Evolutionary conservation across 2,113 vertebrate genomes (phyloP), one percentile per base, ranked within the genome.

Genomic region (Cariama cristata): DNA sequence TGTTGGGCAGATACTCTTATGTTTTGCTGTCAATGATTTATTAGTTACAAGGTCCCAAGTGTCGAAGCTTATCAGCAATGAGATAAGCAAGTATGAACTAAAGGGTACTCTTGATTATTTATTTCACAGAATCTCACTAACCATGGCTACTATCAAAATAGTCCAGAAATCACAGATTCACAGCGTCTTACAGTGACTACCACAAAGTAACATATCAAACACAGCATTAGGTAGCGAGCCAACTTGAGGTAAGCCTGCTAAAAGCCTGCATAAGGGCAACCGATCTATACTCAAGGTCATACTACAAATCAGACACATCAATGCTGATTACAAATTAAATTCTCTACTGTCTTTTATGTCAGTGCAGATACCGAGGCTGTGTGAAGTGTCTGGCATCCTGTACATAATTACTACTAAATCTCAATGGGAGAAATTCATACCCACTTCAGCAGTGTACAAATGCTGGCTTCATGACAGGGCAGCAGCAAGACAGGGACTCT

Each of bases 1-100:
- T 84, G 84, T 76, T 95, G 80, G 84, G 44, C 58, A 95, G 58
- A 79, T 50, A 79, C 44, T 85, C 56, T 71, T 40, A 84, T 42
- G 18, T 55, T 94, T 95, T 96, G 42, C 55, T 86, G 64, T 92
- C 90, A 95, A 71, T 83, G 59, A 66, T 93, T 87, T 96, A 96
- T 94, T 81, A 94, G 50, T 81, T 95, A 91, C 71, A 74, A 95
- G 75, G 69, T 80, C 47, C 60, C 89, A 79, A 64, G 62, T 69
- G 77, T 40, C 71, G 69, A 90, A 68, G 50, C 32, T 62, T 67
- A 92, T 88, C 67, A 84, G 75, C 45, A 94, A 62, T 64, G 38
- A 89, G 69, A 81, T 75, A 94, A 92, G 13, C 9, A 90, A 81
- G 33, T 45, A 56, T 27, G 33, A 91, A 92, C 30, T 59, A 79